phyloP scores from a whole-genome alignment of 2,797 vertebrate genomes.

The Spizella passerina region DNA sequence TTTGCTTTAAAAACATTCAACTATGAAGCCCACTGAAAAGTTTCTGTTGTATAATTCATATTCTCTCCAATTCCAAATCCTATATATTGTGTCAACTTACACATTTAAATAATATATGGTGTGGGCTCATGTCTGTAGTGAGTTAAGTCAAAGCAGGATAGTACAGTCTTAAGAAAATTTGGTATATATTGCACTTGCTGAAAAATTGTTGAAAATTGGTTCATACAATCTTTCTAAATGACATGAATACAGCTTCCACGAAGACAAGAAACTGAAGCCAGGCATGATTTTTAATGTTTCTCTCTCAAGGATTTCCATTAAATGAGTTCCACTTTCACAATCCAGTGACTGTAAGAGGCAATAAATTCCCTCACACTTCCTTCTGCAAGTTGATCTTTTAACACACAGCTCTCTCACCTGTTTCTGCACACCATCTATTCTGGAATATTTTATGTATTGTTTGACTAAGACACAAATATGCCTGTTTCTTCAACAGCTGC shows the following conservation, averaged over 20 bases:
- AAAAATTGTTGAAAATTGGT: background rate
- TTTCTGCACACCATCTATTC: background rate
- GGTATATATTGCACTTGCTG: background rate
- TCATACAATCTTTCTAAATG: background rate
- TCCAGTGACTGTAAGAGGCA: background rate
- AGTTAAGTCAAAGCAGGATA: background rate
- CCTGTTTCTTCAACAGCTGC: background rate
- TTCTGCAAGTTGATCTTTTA: accelerated
- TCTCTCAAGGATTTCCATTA: background rate
- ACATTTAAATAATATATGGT: background rate
- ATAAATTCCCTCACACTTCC: background rate
- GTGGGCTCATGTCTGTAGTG: background rate
- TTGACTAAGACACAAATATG: background rate
- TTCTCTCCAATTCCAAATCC: background rate
- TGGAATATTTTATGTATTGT: background rate
- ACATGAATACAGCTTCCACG: background rate
- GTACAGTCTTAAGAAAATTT: background rate
- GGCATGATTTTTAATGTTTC: background rate
- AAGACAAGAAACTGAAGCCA: background rate
- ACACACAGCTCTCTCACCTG: background rate
- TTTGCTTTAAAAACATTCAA: background rate
- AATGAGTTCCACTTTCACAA: background rate
- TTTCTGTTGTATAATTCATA: background rate
- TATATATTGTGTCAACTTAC: background rate
- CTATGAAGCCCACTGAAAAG: background rate